phyloP scores from a whole-genome alignment of 2,797 vertebrate genomes.

The Poecilia picta region DNA sequence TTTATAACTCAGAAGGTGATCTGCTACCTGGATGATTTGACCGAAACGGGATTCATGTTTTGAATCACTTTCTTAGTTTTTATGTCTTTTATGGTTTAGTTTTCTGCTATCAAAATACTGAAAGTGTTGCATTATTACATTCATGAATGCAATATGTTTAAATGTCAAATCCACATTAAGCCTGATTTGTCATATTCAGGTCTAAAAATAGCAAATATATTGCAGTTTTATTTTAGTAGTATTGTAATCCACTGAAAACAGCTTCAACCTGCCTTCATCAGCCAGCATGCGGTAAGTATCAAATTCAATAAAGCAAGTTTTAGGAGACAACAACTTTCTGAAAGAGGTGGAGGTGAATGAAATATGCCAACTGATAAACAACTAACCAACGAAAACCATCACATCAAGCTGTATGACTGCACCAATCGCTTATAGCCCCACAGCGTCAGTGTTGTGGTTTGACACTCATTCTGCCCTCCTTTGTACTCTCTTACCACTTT shows the following conservation, averaged over 20 bases:
- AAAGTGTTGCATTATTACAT: background rate
- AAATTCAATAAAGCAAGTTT: background rate
- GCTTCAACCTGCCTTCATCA: background rate
- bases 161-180: background rate
- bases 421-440: background rate
- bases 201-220: background rate
- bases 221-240: background rate
- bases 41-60: background rate
- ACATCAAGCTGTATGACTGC: background rate
- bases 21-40: background rate
- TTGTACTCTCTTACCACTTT: background rate
- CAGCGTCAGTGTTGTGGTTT: background rate
- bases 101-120: background rate
- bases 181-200: background rate
- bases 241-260: background rate
- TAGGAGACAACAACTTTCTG: background rate
- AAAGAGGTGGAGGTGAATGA: background rate
- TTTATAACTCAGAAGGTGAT: background rate
- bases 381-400: background rate
- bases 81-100: background rate
- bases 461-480: background rate
- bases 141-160: background rate
- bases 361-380: background rate
- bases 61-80: background rate
- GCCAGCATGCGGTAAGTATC: background rate